Evolutionary conservation across 1,140 invertebrate genomes (phyloP), one percentile per base, ranked within the genome.

Genomic region (Arctopsyche grandis): DNA sequence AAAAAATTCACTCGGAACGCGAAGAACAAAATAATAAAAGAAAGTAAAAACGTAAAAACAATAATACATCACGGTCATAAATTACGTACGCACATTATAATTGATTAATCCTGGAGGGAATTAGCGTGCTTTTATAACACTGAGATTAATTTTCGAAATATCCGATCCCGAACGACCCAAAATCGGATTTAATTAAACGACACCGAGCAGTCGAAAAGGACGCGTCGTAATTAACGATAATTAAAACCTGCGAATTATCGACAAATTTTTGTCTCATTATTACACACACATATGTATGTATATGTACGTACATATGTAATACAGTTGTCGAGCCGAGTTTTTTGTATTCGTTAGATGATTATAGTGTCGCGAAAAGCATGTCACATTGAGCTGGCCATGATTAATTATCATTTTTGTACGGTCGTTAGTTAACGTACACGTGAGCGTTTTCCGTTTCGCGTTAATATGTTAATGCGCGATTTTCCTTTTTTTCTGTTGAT

Each of bases 111-210:
- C 29, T 7, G 29, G 3, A 38, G 29, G 29, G 7, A 4, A 4
- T 4, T 38, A 4, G 29, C 29, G 29, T 38, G 29, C 29, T 38
- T 60, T 9, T 21, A 21, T 60, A 60, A 60, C 9, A 9, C 56
- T 16, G 16, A 9, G 56, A 60, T 60, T 60, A 60, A 60, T 60
- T 19, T 19, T 7, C 16, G 56, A 60, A 60, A 60, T 60, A 19
- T 21, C 19, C 56, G 16, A 60, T 60, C 56, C 56, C 9, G 56
- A 60, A 60, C 56, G 56, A 60, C 56, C 9, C 56, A 60, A 60
- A 60, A 21, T 60, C 56, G 56, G 56, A 60, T 60, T 19, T 60
- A 60, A 60, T 60, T 60, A 60, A 60, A 60, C 9, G 16, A 21
- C 56, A 19, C 1, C 48, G 48, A 19, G 56, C 56, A 60, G 29